phyloP scores from a whole-genome alignment of 2,113 vertebrate species.

The Cepphus grylle region DNA sequence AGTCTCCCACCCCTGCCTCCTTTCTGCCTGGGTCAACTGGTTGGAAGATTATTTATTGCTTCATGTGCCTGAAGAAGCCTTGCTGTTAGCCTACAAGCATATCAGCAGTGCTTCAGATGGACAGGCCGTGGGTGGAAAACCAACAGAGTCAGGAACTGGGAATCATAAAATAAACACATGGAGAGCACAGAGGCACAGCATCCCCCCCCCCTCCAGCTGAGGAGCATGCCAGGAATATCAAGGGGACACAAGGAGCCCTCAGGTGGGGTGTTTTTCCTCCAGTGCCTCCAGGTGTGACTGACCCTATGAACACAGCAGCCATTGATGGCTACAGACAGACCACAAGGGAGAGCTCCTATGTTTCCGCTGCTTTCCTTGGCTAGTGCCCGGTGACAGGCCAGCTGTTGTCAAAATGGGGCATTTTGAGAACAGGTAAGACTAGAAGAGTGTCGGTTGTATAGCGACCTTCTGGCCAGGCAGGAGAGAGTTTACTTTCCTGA shows the following conservation, averaged over 20 bases:
- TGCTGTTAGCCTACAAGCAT: neutral
- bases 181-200: neutral
- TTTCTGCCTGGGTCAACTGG: neutral
- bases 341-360: neutral
- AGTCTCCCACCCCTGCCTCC: neutral
- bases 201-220: neutral
- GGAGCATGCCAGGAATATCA: neutral
- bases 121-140: neutral
- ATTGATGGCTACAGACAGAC: neutral
- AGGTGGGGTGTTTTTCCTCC: neutral
- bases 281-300: neutral
- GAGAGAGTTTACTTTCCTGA: neutral
- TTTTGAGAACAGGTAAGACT: neutral
- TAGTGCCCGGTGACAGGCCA: neutral
- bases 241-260: neutral
- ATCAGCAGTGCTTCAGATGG: neutral
- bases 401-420: neutral
- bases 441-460: neutral
- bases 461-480: neutral
- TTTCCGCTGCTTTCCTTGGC: neutral
- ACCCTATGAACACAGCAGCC: neutral
- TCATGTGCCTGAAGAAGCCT: neutral
- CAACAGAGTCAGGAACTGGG: neutral
- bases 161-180: neutral
- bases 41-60: neutral